These are phyloP conservation scores for Caenorhabditis japonica DNA, from an alignment of 2,888 invertebrate genomes.

Conservation along the genomic window DNA sequence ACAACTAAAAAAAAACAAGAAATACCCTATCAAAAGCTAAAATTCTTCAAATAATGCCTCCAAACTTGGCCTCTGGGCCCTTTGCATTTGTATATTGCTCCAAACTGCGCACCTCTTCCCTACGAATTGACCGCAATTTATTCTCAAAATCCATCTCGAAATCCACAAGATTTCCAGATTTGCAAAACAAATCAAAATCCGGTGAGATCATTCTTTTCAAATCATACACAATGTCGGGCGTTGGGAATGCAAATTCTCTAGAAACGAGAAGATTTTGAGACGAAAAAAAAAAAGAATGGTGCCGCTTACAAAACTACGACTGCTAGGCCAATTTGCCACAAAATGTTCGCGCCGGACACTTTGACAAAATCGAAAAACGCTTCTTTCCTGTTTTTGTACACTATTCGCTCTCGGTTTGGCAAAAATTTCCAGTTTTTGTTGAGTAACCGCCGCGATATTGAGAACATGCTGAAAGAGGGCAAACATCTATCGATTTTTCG, in stretches of 20 bases:
- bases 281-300: background rate
- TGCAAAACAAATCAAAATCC: slow-evolving; percentile 65
- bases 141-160: slow-evolving; percentile 62
- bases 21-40: slow-evolving; percentile 2
- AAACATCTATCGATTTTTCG: background rate
- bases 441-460: slow-evolving; percentile 36
- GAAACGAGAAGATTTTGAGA: slow-evolving; percentile 14
- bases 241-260: slow-evolving; percentile 70
- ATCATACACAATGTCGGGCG: slow-evolving; percentile 68
- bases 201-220: slow-evolving; percentile 63
- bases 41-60: slow-evolving; percentile 51
- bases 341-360: slow-evolving; percentile 62
- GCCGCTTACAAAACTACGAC: slow-evolving; percentile 59
- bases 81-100: slow-evolving; percentile 54
- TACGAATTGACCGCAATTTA: slow-evolving; percentile 53
- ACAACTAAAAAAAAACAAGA: slow-evolving; percentile 1
- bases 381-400: slow-evolving; percentile 56
- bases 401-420: slow-evolving; percentile 52
- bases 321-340: slow-evolving; percentile 60
- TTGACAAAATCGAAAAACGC: slow-evolving; percentile 63
- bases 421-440: slow-evolving; percentile 55
- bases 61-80: slow-evolving; percentile 62
- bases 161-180: slow-evolving; percentile 61
- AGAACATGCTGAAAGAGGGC: slow-evolving; percentile 38
- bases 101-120: slow-evolving; percentile 52